phyloP scores from a whole-genome alignment of 2,888 invertebrate species.

The Leptopilina syphax region DNA sequence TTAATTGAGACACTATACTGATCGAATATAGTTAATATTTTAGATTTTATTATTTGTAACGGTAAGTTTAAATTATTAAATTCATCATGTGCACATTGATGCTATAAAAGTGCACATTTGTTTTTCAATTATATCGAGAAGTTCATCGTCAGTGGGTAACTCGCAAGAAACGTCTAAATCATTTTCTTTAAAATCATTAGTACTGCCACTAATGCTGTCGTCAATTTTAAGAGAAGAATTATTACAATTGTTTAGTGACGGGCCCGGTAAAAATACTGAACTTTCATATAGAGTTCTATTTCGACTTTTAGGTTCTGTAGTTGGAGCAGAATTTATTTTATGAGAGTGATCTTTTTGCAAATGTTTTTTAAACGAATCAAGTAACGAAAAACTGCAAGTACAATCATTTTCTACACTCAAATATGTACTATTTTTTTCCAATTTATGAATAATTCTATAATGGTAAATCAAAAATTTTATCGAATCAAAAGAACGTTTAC shows the following conservation, averaged over 20 bases:
- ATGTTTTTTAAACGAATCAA: constrained; percentile 2
- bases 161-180: background rate
- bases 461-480: background rate
- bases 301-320: background rate
- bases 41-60: background rate
- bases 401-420: background rate
- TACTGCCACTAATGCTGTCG: background rate
- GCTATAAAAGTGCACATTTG: constrained; percentile 8
- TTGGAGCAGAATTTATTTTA: background rate
- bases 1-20: background rate
- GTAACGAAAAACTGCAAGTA: background rate
- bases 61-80: background rate
- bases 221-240: background rate
- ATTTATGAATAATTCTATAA: background rate
- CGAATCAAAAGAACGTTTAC: too few species aligned
- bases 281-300: background rate
- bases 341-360: background rate
- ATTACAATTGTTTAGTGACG: background rate
- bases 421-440: background rate
- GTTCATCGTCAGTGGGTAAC: background rate
- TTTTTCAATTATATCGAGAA: background rate
- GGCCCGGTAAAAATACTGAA: background rate
- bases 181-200: background rate
- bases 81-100: background rate
- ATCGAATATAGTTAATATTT: background rate